Evolutionary conservation across 2,797 vertebrate species (phyloP), one percentile per base, ranked within the genome.

Genomic region (Sternarchorhynchus goeldii): DNA sequence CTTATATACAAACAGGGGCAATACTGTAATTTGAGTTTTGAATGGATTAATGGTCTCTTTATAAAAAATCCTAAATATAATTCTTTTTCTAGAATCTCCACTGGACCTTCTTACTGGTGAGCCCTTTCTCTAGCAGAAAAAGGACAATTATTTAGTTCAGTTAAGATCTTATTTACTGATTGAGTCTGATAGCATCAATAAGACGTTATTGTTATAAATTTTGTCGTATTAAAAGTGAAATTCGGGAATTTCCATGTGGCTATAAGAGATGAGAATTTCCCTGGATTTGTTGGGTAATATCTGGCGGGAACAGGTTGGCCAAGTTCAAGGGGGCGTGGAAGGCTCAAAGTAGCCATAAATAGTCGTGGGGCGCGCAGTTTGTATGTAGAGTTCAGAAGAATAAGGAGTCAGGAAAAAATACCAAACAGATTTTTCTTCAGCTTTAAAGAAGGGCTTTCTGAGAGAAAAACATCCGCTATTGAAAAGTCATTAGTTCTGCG

Each of bases 271-370:
- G 6, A 16, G 20, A 66, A 89, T 89, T 71, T 88, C 89, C 80
- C 89, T 84, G 73, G 56, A 2, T 50, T 56, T 83, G 84, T 92
- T 91, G 76, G 80, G 86, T 84, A 92, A 93, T 83, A 16, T 60
- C 78, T 91, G 86, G 79, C 86, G 83, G 88, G 88, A 93, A 90
- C 71, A 81, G 88, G 88, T 78, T 0, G 80, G 77, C 73, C 82
- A 84, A 85, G 78, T 71, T 39, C 6, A 57, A 21, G 75, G 1
- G 45, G 87, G 89, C 92, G 89, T 89, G 66, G 90, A 87, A 91
- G 62, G 59, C 21, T 62, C 45, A 18, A 18, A 60, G 82, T 59
- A 82, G 60, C 68, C 87, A 92, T 93, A 92, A 92, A 93, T 85
- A 87, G 78, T 25, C 55, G 77, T 20, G 75, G 77, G 75, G 84